These are phyloP conservation scores for Hypercompe scribonia DNA, from an alignment of 2,888 invertebrate genomes.

Conservation along the genomic window DNA sequence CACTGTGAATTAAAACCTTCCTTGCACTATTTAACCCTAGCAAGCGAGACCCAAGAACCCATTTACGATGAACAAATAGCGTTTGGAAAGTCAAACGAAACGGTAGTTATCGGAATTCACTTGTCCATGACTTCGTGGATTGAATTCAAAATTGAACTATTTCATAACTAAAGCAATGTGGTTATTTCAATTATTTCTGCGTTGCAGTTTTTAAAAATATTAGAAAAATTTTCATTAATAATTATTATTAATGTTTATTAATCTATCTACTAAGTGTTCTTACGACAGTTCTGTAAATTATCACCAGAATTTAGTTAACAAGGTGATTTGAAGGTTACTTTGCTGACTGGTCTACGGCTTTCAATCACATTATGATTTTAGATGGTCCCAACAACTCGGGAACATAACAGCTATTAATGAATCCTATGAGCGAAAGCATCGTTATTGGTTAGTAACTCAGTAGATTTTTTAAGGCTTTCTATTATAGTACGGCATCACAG, in stretches of 20 bases:
- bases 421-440: background rate
- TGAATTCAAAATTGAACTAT: too few relatives aligned
- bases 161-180: too few relatives aligned
- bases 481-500: background rate
- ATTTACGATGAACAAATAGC: background rate
- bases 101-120: background rate
- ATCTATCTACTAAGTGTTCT: too few relatives aligned
- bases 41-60: background rate
- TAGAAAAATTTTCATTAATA: too few relatives aligned
- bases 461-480: background rate
- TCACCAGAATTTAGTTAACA: background rate
- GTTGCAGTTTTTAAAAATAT: too few relatives aligned
- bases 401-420: background rate
- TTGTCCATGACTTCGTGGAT: background rate
- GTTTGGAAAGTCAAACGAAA: background rate
- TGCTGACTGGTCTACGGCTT: background rate
- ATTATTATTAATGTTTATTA: too few relatives aligned
- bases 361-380: background rate
- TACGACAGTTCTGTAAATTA: too few relatives aligned
- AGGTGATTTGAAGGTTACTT: background rate
- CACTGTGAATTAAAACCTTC: background rate
- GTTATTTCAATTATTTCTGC: too few relatives aligned
- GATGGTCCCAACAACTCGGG: background rate
- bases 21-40: background rate
- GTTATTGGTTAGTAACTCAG: too few relatives aligned